These are phyloP conservation scores for Amblyopsis rosae DNA, from an alignment of 2,113 vertebrate species.

Conservation along the genomic window DNA sequence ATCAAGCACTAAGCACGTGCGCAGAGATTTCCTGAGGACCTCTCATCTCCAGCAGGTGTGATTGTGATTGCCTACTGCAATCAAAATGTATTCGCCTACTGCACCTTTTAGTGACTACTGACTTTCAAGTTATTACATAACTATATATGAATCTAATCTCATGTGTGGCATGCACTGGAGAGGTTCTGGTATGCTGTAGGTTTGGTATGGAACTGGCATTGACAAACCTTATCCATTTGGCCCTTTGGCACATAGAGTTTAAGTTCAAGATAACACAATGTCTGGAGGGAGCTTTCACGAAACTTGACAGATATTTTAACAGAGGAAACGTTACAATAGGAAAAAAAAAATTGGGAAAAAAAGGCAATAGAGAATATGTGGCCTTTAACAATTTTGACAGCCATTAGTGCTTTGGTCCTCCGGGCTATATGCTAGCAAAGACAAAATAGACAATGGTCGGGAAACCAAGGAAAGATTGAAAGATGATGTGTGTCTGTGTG, in stretches of 20 bases:
- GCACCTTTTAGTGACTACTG: no score
- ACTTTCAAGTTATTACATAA: no score
- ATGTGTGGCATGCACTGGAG: no score
- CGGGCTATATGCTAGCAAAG: slow-evolving; percentile 1
- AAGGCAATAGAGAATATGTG: slow-evolving; percentile 4
- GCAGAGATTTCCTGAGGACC: no score
- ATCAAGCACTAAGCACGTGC: no score
- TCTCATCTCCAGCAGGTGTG: no score
- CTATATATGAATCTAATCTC: no score
- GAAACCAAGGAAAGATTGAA: slow-evolving; percentile 4
- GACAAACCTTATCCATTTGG: neutral
- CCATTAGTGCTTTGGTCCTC: slow-evolving; percentile 8
- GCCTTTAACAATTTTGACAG: slow-evolving; percentile 7
- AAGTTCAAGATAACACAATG: neutral
- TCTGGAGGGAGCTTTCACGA: slow-evolving; percentile 1
- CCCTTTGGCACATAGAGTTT: neutral
- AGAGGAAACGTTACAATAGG: neutral
- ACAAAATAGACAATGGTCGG: neutral
- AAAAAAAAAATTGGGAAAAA: neutral
- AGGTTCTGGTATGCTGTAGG: neutral
- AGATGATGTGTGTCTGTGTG: slow-evolving; percentile 1
- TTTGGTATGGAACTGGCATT: neutral
- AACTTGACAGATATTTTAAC: neutral
- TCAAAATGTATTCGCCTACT: no score
- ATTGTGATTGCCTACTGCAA: no score